These are phyloP conservation scores for Stylophora pistillata DNA, from an alignment of 64 coral and sea anemone genomes.

Conservation along the genomic window DNA sequence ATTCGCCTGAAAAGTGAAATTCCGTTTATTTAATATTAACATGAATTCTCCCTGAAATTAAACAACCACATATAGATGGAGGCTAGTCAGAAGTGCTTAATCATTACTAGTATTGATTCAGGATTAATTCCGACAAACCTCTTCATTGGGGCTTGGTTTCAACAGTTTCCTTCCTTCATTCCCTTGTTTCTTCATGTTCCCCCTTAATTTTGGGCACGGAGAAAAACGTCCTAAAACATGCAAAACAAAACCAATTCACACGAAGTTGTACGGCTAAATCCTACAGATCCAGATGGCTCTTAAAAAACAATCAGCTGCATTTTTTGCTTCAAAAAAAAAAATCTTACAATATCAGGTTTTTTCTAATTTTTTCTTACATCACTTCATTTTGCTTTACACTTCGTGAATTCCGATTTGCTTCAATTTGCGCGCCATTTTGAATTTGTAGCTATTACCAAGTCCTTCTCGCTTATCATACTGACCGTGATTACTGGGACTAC, in stretches of 20 bases:
- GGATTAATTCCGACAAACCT: neutral
- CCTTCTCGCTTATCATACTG: neutral
- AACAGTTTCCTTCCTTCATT: constrained; percentile 24
- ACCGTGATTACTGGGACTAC: constrained; percentile 5
- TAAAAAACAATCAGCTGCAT: too few relatives aligned
- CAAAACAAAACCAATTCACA: constrained; percentile 17
- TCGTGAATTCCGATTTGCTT: neutral
- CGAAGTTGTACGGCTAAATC: neutral
- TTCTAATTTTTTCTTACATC: neutral
- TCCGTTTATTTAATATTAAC: neutral
- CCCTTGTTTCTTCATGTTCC: constrained; percentile 20
- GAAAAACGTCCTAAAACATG: neutral
- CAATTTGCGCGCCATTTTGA: constrained; percentile 5
- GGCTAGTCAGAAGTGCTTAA: too few relatives aligned
- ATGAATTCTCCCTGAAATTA: too few relatives aligned
- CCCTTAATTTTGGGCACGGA: neutral
- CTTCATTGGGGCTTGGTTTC: constrained; percentile 65
- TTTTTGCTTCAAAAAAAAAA: neutral
- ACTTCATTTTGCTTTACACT: neutral
- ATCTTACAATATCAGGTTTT: neutral
- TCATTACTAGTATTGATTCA: too few relatives aligned
- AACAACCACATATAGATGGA: too few relatives aligned
- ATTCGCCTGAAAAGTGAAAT: constrained; percentile 18
- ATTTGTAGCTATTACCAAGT: neutral
- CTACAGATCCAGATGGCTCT: neutral